Percentiles rank a stretch among this genome's conserved stretches.
phyloP scores from a whole-genome alignment of 2,113 vertebrate genomes.

The Leptobrachium leishanense region DNA sequence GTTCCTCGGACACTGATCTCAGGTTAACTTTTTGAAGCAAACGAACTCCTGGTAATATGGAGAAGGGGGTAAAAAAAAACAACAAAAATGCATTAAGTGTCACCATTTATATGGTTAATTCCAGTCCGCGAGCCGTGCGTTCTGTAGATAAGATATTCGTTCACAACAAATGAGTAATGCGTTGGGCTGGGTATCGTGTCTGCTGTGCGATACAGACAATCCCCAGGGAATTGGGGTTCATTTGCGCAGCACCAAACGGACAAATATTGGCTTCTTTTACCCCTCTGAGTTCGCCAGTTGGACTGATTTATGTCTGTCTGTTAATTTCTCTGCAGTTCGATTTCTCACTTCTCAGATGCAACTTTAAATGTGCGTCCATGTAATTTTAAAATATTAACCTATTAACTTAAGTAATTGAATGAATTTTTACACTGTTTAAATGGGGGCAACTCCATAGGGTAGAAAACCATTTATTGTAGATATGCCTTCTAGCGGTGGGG shows the following conservation, averaged over 20 bases:
- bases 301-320: slow-evolving; percentile 1
- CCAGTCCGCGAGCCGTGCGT: background rate
- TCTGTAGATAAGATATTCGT: background rate
- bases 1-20: slow-evolving; percentile 34
- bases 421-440: slow-evolving; percentile 10
- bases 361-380: slow-evolving; percentile 19
- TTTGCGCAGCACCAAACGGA: background rate
- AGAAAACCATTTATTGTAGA: slow-evolving; percentile 46
- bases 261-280: background rate
- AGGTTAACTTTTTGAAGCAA: slow-evolving; percentile 14
- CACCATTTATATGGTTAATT: background rate
- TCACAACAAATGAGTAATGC: background rate
- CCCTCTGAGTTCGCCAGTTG: slow-evolving; percentile 2
- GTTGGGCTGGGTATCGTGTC: background rate
- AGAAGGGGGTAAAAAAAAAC: background rate
- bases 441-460: background rate
- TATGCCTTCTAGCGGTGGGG: slow-evolving; percentile 43
- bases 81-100: slow-evolving; percentile 10
- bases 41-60: background rate
- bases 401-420: slow-evolving; percentile 35
- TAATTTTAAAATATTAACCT: slow-evolving; percentile 24
- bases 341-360: slow-evolving; percentile 26
- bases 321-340: slow-evolving; percentile 23
- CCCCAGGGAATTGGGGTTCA: background rate
- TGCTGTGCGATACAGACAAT: background rate